These are phyloP conservation scores for Tragelaphus buxtoni DNA, from an alignment of 2,113 vertebrate species.

Conservation along the genomic window DNA sequence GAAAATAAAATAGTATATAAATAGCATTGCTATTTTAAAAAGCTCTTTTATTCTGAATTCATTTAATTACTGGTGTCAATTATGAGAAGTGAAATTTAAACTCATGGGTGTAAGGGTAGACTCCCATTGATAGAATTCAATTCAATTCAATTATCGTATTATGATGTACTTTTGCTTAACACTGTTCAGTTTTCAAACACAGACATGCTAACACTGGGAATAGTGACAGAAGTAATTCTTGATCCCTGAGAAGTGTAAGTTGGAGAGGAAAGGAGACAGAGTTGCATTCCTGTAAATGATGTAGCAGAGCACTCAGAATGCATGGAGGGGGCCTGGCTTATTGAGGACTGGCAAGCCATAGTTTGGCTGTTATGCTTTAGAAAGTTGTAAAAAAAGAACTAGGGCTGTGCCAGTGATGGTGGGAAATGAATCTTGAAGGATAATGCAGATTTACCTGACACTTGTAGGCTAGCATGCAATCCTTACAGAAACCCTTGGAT, in stretches of 20 bases:
- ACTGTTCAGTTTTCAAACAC: background rate
- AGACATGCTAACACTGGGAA: background rate
- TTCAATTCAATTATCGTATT: background rate
- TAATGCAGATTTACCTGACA: background rate
- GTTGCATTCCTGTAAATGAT: background rate
- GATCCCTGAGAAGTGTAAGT: background rate
- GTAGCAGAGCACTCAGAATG: background rate
- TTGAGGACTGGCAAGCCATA: background rate
- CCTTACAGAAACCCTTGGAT: background rate
- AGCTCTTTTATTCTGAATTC: background rate
- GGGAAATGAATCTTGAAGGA: background rate
- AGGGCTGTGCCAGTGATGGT: background rate
- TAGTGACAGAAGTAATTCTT: background rate
- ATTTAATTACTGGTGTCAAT: background rate
- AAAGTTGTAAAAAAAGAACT: background rate
- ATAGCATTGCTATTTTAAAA: conserved; percentile 1
- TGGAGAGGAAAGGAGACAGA: background rate
- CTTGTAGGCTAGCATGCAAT: background rate
- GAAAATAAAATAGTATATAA: conserved; percentile 3
- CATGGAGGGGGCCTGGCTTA: background rate
- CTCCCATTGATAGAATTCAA: background rate
- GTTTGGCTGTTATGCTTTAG: background rate
- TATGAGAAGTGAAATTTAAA: background rate
- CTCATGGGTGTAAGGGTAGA: background rate
- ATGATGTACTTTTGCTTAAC: background rate